Evolutionary conservation across 2,888 invertebrate genomes (phyloP).

Genomic region (Lasioglossum marginatum): DNA sequence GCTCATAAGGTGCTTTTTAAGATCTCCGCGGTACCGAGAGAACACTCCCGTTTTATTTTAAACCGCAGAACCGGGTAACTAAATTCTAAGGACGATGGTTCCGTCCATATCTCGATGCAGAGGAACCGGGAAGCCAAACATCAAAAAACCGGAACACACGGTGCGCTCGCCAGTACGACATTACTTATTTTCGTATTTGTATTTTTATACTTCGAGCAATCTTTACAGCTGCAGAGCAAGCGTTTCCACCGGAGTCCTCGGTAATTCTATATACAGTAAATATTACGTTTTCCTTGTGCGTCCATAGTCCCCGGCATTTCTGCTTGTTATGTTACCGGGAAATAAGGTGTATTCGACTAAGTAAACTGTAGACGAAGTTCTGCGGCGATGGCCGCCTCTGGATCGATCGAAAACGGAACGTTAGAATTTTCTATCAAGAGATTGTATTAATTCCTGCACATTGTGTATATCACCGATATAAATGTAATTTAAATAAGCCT

Average conservation of each 20-base stretch:
- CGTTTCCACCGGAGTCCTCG: background rate
- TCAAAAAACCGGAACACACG: background rate
- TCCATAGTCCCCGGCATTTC: background rate
- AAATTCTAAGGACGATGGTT: background rate
- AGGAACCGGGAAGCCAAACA: background rate
- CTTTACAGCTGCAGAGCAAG: background rate
- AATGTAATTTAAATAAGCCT: background rate
- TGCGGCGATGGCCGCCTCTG: background rate
- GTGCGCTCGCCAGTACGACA: background rate
- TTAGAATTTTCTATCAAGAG: conserved; percentile 21
- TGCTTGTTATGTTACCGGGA: background rate
- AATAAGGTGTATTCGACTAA: background rate
- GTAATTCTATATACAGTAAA: background rate
- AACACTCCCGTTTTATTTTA: background rate
- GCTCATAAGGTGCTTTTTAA: background rate
- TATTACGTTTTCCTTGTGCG: background rate
- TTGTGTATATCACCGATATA: no score
- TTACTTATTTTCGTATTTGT: background rate
- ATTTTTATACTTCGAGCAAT: background rate
- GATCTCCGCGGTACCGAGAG: background rate
- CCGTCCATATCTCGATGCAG: background rate
- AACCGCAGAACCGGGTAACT: background rate
- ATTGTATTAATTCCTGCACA: background rate
- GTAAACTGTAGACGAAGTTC: conserved; percentile 1
- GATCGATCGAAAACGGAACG: conserved; percentile 24